Base-by-base conservation (phyloP, 2,888 invertebrate genomes). In the Odontothrips loti region DNA sequence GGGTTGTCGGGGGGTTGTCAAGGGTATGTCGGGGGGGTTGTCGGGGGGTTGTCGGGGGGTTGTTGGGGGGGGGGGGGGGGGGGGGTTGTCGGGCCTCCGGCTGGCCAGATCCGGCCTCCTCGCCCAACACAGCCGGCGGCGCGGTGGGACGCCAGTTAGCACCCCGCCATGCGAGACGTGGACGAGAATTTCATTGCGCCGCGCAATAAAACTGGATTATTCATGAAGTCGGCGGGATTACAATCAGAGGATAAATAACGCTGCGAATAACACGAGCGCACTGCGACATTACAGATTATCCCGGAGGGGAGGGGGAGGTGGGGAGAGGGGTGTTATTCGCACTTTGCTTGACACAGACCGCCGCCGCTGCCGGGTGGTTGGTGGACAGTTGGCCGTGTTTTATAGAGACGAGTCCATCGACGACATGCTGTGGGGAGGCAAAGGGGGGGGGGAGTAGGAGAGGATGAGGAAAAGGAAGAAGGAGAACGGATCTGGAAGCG, bases 191-290 rank as follows among this genome's bases (percentile, higher is more conserved):
- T 75, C 68, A 75, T 75, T 75, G 68, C 68, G 68, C 68, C 68
- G 23, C 68, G 68, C 68, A 75, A 75, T 75, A 75, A 75, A 75
- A 75, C 68, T 75, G 68, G 68, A 75, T 75, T 75, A 75, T 75
- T 75, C 68, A 75, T 75, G 68, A 75, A 75, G 23, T 27, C 68
- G 68, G 68, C 58, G 27, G 68, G 68, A 75, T 75, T 75, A 75
- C 68, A 75, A 75, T 75, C 68, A 75, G 23, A 75, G 34, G 68
- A 75, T 75, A 75, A 75, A 75, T 75, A 75, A 75, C 68, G 68
- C 58, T 43, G 34, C 34, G 34, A 43, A 43, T 43, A 43, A 43
- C 34, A n/a, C n/a, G n/a, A n/a, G 51, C n/a, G 68, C 68, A 27
- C 12, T 75, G 68, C 68, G 68, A 75, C 68, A 75, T 75, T 75